These are phyloP conservation scores for Apeltes quadracus DNA, from an alignment of 2,113 vertebrate species.

Conservation along the genomic window DNA sequence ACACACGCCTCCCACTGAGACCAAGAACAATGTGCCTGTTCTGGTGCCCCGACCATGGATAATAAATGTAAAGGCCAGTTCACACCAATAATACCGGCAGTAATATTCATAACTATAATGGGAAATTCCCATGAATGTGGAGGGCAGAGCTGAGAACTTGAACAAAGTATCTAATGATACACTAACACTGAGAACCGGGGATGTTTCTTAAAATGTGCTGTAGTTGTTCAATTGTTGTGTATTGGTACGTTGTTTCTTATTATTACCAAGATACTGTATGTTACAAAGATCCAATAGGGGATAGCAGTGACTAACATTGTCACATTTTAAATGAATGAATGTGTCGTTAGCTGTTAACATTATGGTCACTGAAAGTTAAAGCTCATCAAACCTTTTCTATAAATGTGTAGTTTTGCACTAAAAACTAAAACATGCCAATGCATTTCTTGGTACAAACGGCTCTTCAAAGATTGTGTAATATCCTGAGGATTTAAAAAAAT, in stretches of 20 bases:
- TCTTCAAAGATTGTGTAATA: slow-evolving; percentile 4
- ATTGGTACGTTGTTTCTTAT: not conserved
- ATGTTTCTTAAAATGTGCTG: slow-evolving; percentile 31
- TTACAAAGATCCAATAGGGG: not conserved
- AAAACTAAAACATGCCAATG: not conserved
- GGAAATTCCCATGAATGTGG: not conserved
- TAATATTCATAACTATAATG: not conserved
- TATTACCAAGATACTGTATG: not conserved
- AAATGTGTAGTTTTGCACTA: not conserved
- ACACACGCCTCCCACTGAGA: not conserved
- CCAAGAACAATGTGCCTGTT: slow-evolving; percentile 8
- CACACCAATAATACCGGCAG: not conserved
- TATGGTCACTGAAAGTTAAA: not conserved
- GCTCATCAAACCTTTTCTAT: not conserved
- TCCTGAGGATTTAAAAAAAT: slow-evolving; percentile 10
- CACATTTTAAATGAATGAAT: not conserved
- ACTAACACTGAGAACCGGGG: slow-evolving; percentile 27
- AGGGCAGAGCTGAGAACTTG: slow-evolving; percentile 31
- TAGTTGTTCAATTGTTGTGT: not conserved
- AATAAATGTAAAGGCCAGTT: slow-evolving; percentile 2
- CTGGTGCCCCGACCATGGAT: not conserved
- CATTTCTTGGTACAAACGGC: not conserved
- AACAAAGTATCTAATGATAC: slow-evolving; percentile 7
- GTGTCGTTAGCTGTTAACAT: slow-evolving; percentile 4
- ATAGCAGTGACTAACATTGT: not conserved